A percentile compares a stretch with the other conserved stretches of the same genome.
Evolutionary conservation across 1,140 invertebrate species (phyloP).

Genomic region (Hydropsyche tenuis): DNA sequence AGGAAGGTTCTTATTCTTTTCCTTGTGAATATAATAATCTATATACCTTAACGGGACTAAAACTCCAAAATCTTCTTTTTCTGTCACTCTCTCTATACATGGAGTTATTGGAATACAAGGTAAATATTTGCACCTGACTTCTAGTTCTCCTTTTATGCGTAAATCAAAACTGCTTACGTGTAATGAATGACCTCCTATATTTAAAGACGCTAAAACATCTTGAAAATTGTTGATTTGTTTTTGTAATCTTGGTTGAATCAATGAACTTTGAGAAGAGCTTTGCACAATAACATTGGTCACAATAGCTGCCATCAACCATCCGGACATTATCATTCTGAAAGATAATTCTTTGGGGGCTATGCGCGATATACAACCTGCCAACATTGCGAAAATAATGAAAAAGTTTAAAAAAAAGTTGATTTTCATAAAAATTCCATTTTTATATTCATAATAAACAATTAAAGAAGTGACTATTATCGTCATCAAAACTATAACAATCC

Average conservation of each 20-base stretch:
- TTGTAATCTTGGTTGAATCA: slow-evolving; percentile 30
- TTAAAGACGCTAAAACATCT: not conserved
- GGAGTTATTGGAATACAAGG: slow-evolving; percentile 20
- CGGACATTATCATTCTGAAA: slow-evolving; percentile 13
- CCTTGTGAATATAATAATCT: slow-evolving; percentile 15
- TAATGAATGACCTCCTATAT: slow-evolving; percentile 29
- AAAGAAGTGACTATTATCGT: slow-evolving; percentile 20
- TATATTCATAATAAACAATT: not conserved
- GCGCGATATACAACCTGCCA: slow-evolving; percentile 29
- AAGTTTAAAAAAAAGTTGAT: slow-evolving; percentile 9
- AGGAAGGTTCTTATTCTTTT: not conserved
- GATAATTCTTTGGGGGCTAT: not conserved
- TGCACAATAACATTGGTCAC: slow-evolving; percentile 33
- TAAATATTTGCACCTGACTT: slow-evolving; percentile 29
- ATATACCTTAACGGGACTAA: slow-evolving; percentile 27
- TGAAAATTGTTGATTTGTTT: slow-evolving; percentile 23
- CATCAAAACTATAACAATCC: slow-evolving; percentile 26
- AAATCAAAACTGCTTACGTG: slow-evolving; percentile 24
- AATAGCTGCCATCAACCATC: slow-evolving; percentile 34
- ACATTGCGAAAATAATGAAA: slow-evolving; percentile 33
- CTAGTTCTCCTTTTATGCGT: slow-evolving; percentile 12
- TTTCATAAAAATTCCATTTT: not conserved
- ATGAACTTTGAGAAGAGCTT: slow-evolving; percentile 34
- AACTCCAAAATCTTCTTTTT: slow-evolving; percentile 35
- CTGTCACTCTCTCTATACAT: slow-evolving; percentile 29